A percentile compares a stretch with the other conserved stretches of the same genome.
These are phyloP conservation scores for Patella caerulea DNA, from an alignment of 2,888 invertebrate genomes.

Conservation along the genomic window DNA sequence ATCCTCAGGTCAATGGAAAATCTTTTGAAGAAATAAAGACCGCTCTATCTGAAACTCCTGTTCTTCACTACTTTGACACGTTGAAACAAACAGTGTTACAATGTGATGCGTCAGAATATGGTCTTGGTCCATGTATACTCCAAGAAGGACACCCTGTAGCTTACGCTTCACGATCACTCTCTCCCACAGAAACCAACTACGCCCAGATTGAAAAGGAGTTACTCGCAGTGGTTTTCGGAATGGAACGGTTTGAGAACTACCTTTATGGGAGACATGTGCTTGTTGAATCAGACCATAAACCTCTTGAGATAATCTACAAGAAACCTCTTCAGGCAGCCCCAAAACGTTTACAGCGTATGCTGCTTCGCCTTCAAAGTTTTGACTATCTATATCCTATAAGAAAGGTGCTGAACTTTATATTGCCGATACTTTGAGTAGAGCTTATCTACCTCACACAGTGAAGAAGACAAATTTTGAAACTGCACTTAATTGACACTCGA, in stretches of 20 bases:
- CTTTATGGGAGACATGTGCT: slow-evolving; percentile 24
- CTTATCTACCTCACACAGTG: slow-evolving; percentile 11
- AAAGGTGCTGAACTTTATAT: slow-evolving; percentile 30
- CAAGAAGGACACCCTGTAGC: slow-evolving; percentile 25
- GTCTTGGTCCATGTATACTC: slow-evolving; percentile 28
- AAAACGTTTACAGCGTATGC: slow-evolving; percentile 23
- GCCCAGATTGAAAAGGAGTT: slow-evolving; percentile 28
- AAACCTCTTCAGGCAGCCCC: slow-evolving; percentile 25
- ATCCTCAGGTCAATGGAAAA: slow-evolving; percentile 28
- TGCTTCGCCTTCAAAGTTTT: slow-evolving; percentile 29
- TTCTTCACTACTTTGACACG: slow-evolving; percentile 32
- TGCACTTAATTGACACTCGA: neutral
- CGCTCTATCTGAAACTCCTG: slow-evolving; percentile 26
- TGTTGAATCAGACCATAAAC: slow-evolving; percentile 36
- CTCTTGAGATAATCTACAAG: slow-evolving; percentile 23
- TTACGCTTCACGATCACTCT: slow-evolving; percentile 18
- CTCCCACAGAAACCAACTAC: slow-evolving; percentile 29
- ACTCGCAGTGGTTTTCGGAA: slow-evolving; percentile 27
- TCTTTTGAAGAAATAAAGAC: slow-evolving; percentile 21
- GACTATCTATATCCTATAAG: slow-evolving; percentile 26
- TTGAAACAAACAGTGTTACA: slow-evolving; percentile 19
- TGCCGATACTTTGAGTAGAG: slow-evolving; percentile 25
- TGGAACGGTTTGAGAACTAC: slow-evolving; percentile 22
- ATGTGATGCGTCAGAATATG: slow-evolving; percentile 32
- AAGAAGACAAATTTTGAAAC: slow-evolving; percentile 14